Percentiles rank a stretch among this genome's conserved stretches.
These are phyloP conservation scores for Oncorhynchus gorbuscha DNA, from an alignment of 2,113 vertebrate genomes.

Conservation along the genomic window DNA sequence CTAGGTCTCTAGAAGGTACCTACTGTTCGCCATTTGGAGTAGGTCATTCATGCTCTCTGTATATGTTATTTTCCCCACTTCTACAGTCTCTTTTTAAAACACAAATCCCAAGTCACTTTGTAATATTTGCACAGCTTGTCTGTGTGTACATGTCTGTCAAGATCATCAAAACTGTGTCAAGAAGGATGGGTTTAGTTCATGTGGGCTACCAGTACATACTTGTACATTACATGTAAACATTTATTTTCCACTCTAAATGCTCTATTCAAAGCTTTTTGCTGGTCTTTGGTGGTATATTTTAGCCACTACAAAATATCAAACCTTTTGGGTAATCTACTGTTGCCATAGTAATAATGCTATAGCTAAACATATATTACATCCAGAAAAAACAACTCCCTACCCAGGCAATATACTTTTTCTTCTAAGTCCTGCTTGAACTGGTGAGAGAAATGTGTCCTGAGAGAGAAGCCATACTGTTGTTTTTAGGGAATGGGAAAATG, in stretches of 20 bases:
- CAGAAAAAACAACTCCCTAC: neutral
- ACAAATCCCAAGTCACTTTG: conserved; percentile 54
- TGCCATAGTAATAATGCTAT: neutral
- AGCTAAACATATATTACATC: neutral
- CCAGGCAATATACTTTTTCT: neutral
- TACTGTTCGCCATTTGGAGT: conserved; percentile 27
- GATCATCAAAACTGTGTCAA: conserved; percentile 64
- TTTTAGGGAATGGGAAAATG: conserved; percentile 48
- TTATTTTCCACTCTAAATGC: conserved; percentile 34
- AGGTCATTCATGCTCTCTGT: conserved; percentile 42
- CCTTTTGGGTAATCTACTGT: neutral
- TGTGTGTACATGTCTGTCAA: conserved; percentile 74
- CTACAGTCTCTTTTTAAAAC: conserved; percentile 63
- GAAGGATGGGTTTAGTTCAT: conserved; percentile 71
- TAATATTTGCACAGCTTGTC: conserved; percentile 78
- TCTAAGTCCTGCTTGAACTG: conserved; percentile 5
- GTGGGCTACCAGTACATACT: conserved; percentile 54
- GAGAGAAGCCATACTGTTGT: neutral
- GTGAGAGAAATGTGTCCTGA: neutral
- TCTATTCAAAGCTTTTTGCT: conserved; percentile 17
- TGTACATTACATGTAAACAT: conserved; percentile 37
- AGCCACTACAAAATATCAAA: neutral
- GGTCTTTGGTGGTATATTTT: neutral
- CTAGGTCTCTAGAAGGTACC: conserved; percentile 15
- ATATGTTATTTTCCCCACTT: conserved; percentile 38